Percentiles rank a stretch among this genome's conserved stretches.
phyloP scores from a whole-genome alignment of 2,797 vertebrate genomes.

The Danio kyathit region DNA sequence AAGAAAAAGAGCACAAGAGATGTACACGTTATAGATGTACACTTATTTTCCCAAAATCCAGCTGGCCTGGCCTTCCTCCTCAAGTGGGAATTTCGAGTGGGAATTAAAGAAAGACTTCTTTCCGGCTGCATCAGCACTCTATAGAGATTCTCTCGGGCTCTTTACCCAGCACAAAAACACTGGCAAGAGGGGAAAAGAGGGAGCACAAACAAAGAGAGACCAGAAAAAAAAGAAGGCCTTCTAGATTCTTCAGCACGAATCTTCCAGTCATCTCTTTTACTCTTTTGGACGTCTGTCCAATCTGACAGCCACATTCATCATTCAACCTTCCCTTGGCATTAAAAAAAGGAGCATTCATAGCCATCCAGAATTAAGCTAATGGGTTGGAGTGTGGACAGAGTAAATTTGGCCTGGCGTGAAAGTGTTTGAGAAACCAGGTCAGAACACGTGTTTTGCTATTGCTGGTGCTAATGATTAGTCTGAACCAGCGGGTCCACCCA shows the following conservation, averaged over 20 bases:
- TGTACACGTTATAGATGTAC: constrained; percentile 16
- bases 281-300: constrained; percentile 60
- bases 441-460: constrained; percentile 5
- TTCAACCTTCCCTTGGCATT: constrained; percentile 13
- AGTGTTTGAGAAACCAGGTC: constrained; percentile 34
- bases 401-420: constrained; percentile 33
- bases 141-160: constrained; percentile 61
- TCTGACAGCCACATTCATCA: constrained; percentile 45
- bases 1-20: constrained; percentile 42
- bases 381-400: constrained; percentile 17
- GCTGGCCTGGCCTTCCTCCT: constrained; percentile 31
- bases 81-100: constrained; percentile 61
- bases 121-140: constrained; percentile 70
- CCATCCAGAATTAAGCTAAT: constrained; percentile 24
- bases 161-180: constrained; percentile 70
- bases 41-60: constrained; percentile 3
- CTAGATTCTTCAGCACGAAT: constrained; percentile 64
- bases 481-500: constrained; percentile 4
- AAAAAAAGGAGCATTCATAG: constrained; percentile 11
- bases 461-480: constrained; percentile 32
- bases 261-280: constrained; percentile 53
- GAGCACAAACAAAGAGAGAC: constrained; percentile 65
- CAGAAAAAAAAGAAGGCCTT: constrained; percentile 59
- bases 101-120: constrained; percentile 68
- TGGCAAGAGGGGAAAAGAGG: constrained; percentile 67